Percentiles rank a stretch among this genome's conserved stretches.
Conservation (phyloP, 2,888 invertebrate species). For the Acanthoscelides obtectus region DNA sequence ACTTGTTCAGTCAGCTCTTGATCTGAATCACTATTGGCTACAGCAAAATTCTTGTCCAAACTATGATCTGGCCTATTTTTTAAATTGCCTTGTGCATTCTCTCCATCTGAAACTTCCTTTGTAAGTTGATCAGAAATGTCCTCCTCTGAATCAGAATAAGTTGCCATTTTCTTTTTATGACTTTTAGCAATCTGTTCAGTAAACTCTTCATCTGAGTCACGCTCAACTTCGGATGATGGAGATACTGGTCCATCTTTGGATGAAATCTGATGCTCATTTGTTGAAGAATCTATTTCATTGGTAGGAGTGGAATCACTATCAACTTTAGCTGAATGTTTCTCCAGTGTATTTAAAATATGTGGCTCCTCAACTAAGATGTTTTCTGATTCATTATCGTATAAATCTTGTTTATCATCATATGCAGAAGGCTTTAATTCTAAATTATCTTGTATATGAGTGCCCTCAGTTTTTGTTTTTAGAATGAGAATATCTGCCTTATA, state of each 20-base stretch:
- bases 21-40: too few relatives aligned
- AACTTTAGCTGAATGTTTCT: slow-evolving; percentile 4
- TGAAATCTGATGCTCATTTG: slow-evolving; percentile 9
- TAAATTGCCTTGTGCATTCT: too few relatives aligned
- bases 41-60: too few relatives aligned
- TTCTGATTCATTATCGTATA: neutral
- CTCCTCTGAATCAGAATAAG: neutral
- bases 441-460: neutral
- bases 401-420: neutral
- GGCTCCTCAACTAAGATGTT: neutral
- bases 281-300: neutral
- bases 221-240: too few relatives aligned
- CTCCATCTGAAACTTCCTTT: too few relatives aligned
- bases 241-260: neutral
- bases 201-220: neutral
- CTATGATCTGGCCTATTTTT: too few relatives aligned
- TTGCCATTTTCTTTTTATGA: too few relatives aligned
- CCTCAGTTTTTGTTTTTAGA: neutral
- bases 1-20: slow-evolving; percentile 4
- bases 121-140: too few relatives aligned
- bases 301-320: slow-evolving; percentile 8
- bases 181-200: too few relatives aligned
- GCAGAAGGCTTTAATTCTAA: neutral
- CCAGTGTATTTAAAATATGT: neutral
- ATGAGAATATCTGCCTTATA: neutral